phyloP scores from a whole-genome alignment of 2,113 vertebrate species.

The Pseudorasbora parva region DNA sequence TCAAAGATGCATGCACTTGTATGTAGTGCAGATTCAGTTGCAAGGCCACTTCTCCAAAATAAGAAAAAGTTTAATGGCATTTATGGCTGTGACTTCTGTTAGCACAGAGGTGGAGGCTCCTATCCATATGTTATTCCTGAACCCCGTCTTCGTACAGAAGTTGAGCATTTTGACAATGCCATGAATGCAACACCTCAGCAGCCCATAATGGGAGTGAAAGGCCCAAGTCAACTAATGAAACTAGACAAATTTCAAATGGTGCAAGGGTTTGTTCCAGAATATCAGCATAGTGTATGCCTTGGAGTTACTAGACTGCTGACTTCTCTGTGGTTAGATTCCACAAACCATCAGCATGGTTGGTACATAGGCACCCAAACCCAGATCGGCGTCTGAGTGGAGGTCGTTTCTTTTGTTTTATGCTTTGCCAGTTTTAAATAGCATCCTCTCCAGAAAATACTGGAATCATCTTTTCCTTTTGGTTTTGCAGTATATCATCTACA shows the following conservation, averaged over 20 bases:
- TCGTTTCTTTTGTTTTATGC: conserved; percentile 51
- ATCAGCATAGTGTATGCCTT: conserved; percentile 20
- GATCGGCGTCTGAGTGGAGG: conserved; percentile 14
- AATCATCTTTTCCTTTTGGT: conserved; percentile 48
- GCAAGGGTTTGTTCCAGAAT: conserved; percentile 23
- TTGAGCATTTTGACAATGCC: conserved; percentile 40
- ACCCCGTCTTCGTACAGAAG: conserved; percentile 16
- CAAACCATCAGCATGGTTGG: conserved; percentile 39
- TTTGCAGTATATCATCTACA: conserved; percentile 43
- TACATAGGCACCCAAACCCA: conserved; percentile 38
- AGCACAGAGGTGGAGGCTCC: conserved; percentile 29
- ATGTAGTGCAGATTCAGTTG: conserved; percentile 53
- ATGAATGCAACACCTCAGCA: conserved; percentile 29
- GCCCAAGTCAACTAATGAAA: conserved; percentile 45
- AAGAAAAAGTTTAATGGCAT: conserved; percentile 48
- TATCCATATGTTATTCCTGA: conserved; percentile 28
- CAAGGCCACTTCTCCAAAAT: conserved; percentile 38
- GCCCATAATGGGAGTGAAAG: conserved; percentile 47
- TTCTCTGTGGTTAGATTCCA: conserved; percentile 43
- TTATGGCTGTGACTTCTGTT: conserved; percentile 53
- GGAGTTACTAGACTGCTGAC: conserved; percentile 35
- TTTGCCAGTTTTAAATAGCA: conserved; percentile 36
- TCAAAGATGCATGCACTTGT: conserved; percentile 48
- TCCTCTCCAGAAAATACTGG: conserved; percentile 41
- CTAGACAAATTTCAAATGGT: conserved; percentile 47